Evolutionary conservation across 2,888 invertebrate species (phyloP).

Genomic region (Lasioglossum zephyrum): DNA sequence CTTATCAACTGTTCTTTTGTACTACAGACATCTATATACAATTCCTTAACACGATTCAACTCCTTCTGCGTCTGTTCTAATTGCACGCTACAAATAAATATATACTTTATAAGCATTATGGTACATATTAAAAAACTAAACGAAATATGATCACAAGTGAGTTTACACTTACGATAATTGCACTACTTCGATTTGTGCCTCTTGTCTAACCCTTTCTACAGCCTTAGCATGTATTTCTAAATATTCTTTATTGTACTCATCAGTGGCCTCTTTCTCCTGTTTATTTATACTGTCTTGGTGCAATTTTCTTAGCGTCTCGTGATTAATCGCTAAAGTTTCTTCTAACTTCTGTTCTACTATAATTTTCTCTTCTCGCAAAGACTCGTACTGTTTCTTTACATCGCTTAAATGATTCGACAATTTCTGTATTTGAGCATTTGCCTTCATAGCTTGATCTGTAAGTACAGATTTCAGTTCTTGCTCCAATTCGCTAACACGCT

Average conservation of each 20-base stretch:
- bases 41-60: conserved; percentile 79
- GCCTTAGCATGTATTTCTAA: conserved; percentile 81
- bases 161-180: conserved; percentile 78
- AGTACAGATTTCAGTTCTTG: conserved; percentile 79
- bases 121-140: not conserved
- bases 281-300: conserved; percentile 74
- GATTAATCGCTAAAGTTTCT: conserved; percentile 75
- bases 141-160: not conserved
- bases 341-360: conserved; percentile 76
- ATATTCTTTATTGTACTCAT: conserved; percentile 80
- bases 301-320: conserved; percentile 75
- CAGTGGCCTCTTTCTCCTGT: conserved; percentile 73
- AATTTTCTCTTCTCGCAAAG: conserved; percentile 74
- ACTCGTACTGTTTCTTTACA: conserved; percentile 76
- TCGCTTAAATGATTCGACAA: conserved; percentile 78
- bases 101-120: not conserved
- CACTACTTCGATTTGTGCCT: conserved; percentile 78
- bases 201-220: conserved; percentile 79
- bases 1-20: conserved; percentile 87
- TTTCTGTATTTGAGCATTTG: conserved; percentile 79
- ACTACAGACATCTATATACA: conserved; percentile 86
- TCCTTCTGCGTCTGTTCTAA: conserved; percentile 81
- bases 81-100: conserved; percentile 74
- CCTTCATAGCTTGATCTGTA: conserved; percentile 79
- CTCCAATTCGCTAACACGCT: conserved; percentile 79